These are phyloP conservation scores for Globia sparganii DNA, from an alignment of 2,888 invertebrate genomes.

Conservation along the genomic window DNA sequence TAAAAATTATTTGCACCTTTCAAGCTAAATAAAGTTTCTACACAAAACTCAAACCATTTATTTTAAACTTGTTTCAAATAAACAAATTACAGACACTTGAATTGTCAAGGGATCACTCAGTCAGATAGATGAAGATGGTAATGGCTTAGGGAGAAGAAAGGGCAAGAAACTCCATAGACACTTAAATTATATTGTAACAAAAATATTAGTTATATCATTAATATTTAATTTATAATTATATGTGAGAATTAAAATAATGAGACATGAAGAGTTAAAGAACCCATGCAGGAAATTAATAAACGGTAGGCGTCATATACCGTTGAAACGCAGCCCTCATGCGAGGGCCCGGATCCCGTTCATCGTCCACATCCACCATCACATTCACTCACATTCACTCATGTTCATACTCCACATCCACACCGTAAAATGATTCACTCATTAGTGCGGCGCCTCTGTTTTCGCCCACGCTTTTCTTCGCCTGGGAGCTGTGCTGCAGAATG, in stretches of 20 bases:
- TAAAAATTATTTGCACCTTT: not conserved
- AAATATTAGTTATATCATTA: too few species aligned
- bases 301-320: not conserved
- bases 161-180: too few species aligned
- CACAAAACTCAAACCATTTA: too few species aligned
- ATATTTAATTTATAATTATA: too few species aligned
- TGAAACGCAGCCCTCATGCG: not conserved
- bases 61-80: too few species aligned
- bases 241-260: too few species aligned
- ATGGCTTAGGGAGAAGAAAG: too few species aligned
- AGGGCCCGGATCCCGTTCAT: not conserved
- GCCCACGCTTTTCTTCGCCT: not conserved
- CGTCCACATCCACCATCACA: not conserved
- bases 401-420: not conserved
- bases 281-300: not conserved
- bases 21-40: not conserved
- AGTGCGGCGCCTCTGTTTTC: not conserved
- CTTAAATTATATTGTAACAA: too few species aligned
- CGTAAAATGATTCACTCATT: not conserved
- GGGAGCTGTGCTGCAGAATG: conserved; percentile 2
- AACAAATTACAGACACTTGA: too few species aligned
- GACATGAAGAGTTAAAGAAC: not conserved
- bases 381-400: not conserved
- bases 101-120: too few species aligned
- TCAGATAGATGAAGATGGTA: too few species aligned